Base-by-base conservation (phyloP, 2,888 invertebrate species). In the Drosophila meridionalis region DNA sequence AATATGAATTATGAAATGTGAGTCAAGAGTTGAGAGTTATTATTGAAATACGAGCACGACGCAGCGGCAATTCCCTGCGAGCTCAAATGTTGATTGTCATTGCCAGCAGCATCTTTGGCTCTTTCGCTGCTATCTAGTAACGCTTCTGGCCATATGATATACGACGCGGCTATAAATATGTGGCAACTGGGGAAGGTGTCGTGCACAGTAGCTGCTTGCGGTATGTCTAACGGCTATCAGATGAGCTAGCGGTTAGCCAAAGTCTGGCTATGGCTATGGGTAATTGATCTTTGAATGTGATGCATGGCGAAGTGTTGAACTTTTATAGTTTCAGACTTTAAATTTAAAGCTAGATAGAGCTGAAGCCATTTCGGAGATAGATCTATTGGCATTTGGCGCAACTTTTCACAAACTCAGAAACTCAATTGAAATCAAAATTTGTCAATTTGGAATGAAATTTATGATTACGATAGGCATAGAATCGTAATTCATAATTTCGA, bases 1-100 rank as follows among this genome's bases (percentile, higher is more conserved):
- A 87, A 84, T 82, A 77, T 85, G 88, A 85, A 65, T 87, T 85
- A 89, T 85, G 90, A 85, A 87, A 85, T 77, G 65, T 69, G 77
- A 84, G 73, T 81, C 65, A 73, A 71, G 57, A 82, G 83, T 52
- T 73, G 62, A 52, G 67, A 71, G 80, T 70, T 78, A 77, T 70
- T 87, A 72, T 84, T 79, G 85, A 84, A 87, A 79, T 64, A 69
- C 73, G 73, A 72, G 69, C 78, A 72, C 34, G 45, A 50, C 64
- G 59, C 48, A 53, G 42, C 20, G 14, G n/a, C 28, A 58, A 59
- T 60, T 76, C 60, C 36, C 43, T 36, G 26, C 11, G n/a, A 55
- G 45, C 61, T 59, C 69, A 59, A 79, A 75, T 75, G 50, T 64
- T 52, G 69, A 62, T 43, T 76, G 80, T 69, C 76, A 76, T 64